These are phyloP conservation scores for Coregonus sp. DNA, from an alignment of 2,797 vertebrate species.

Conservation along the genomic window DNA sequence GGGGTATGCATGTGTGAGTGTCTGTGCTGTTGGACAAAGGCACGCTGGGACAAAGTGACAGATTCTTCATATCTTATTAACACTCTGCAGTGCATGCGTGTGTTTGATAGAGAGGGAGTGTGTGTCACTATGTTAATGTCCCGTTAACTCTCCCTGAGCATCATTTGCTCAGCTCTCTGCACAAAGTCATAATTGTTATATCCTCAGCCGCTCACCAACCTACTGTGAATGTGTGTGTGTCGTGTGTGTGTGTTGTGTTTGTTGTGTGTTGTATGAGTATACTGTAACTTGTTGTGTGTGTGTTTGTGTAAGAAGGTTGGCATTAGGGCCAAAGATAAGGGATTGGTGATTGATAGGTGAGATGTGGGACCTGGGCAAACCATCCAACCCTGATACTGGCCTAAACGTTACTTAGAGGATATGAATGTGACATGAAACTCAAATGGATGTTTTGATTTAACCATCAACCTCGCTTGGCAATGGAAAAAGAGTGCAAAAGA, in stretches of 20 bases:
- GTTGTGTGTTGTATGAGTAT: background rate
- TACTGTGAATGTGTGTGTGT: constrained; percentile 2
- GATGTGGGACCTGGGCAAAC: background rate
- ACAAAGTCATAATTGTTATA: background rate
- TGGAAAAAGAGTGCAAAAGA: background rate
- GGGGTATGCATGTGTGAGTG: background rate
- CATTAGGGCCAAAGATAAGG: background rate
- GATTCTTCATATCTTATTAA: constrained; percentile 7
- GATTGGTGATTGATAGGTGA: background rate
- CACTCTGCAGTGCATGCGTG: background rate
- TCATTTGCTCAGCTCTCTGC: background rate
- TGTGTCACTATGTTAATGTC: background rate
- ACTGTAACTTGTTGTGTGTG: background rate
- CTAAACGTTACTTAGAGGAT: background rate
- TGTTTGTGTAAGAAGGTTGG: background rate
- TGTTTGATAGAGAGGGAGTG: background rate
- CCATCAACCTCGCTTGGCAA: background rate
- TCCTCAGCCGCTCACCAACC: background rate
- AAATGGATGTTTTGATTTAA: background rate
- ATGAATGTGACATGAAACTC: background rate
- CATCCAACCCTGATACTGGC: background rate
- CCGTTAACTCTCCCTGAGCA: background rate
- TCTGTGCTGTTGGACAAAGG: background rate
- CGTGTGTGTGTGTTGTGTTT: background rate
- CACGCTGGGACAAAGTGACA: too few relatives aligned